These are phyloP conservation scores for Hafferia zeledoni DNA, from an alignment of 2,797 vertebrate genomes.

Conservation along the genomic window DNA sequence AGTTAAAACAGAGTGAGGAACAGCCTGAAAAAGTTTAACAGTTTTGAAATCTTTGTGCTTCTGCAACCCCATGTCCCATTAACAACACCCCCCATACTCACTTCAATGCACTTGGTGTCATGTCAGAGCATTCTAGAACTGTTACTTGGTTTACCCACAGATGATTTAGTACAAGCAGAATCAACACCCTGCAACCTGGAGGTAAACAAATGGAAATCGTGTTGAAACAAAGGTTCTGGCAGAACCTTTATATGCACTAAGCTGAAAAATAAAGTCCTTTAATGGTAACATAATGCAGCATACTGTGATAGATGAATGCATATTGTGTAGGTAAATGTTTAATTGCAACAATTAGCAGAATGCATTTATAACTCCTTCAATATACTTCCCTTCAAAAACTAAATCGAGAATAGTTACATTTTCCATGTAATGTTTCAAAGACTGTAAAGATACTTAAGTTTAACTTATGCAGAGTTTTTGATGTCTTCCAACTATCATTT, in stretches of 20 bases:
- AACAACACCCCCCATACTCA: background rate
- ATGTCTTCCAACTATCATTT: background rate
- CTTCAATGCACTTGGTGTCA: fast-evolving
- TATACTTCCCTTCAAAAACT: background rate
- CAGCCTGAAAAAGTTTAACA: background rate
- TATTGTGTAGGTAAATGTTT: background rate
- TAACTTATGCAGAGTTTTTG: background rate
- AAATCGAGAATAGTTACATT: background rate
- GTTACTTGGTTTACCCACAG: background rate
- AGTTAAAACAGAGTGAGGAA: background rate
- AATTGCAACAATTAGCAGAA: background rate
- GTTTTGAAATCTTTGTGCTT: background rate
- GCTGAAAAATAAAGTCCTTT: background rate
- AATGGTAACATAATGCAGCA: background rate
- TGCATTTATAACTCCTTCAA: background rate
- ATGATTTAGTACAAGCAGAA: background rate
- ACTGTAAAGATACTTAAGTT: background rate
- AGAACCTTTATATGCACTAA: background rate
- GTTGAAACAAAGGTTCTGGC: background rate
- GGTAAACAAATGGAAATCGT: background rate
- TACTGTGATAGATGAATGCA: background rate
- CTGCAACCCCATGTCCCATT: background rate
- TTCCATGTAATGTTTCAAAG: background rate
- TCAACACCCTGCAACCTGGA: background rate
- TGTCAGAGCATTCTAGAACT: background rate